Percentiles rank a stretch among this genome's conserved stretches.
Conservation (phyloP, 2,888 invertebrate genomes). For the Drosophila neutralis region DNA sequence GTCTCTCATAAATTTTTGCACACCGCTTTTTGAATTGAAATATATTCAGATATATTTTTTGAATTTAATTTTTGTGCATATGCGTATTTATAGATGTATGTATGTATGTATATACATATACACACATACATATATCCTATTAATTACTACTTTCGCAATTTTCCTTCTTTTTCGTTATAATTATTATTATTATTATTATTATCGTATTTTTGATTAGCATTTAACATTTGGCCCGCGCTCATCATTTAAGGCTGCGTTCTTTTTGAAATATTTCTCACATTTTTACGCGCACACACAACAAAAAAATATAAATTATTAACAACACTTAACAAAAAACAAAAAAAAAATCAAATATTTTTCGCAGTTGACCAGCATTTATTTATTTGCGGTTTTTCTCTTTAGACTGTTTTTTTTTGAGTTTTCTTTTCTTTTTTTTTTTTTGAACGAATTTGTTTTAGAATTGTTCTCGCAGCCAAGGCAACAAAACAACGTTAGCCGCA, state of each 20-base stretch:
- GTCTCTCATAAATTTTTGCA: conserved; percentile 40
- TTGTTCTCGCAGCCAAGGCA: conserved; percentile 38
- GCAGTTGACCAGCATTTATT: conserved; percentile 17
- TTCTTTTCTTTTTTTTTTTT: conserved; percentile 13
- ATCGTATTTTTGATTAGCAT: conserved; percentile 4
- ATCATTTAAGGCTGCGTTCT: conserved; percentile 42
- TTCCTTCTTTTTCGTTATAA: conserved; percentile 16
- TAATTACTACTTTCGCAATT: conserved; percentile 25
- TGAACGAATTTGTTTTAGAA: conserved; percentile 18
- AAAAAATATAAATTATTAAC: conserved; percentile 13
- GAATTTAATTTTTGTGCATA: conserved; percentile 7
- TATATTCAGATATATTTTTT: conserved; percentile 10
- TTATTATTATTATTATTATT: conserved; percentile 21
- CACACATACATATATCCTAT: conserved; percentile 19
- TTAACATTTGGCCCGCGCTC: conserved; percentile 37
- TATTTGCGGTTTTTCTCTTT: conserved; percentile 4
- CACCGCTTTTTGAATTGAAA: conserved; percentile 48
- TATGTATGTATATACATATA: neutral
- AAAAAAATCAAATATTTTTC: conserved; percentile 8
- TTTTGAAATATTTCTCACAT: conserved; percentile 10
- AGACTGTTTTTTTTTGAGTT: conserved; percentile 11
- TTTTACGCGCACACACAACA: conserved; percentile 34
- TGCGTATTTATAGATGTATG: conserved; percentile 3
- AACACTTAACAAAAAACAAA: conserved; percentile 12
- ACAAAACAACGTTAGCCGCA: conserved; percentile 57